phyloP scores from a whole-genome alignment of 2,797 vertebrate genomes.

The Myripristis murdjan region DNA sequence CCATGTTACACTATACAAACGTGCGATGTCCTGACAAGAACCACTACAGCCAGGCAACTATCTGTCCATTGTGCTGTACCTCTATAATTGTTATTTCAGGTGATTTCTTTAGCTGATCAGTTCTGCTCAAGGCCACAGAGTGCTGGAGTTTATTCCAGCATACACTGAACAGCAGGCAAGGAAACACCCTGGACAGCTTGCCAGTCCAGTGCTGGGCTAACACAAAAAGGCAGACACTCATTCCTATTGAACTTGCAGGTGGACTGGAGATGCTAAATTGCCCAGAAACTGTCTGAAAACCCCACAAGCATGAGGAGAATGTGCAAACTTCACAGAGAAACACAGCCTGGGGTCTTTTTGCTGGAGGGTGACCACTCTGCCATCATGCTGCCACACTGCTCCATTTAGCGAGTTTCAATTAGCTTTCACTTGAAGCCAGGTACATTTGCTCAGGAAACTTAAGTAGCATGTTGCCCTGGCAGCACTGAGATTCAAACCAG shows the following conservation, averaged over 20 bases:
- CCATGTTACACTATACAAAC: no score
- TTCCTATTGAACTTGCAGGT: constrained; percentile 2
- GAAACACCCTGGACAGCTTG: neutral
- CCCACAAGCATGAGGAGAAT: neutral
- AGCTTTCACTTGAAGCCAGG: neutral
- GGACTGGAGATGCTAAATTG: constrained; percentile 32
- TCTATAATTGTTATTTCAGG: no score
- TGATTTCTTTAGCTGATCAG: no score
- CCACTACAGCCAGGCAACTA: no score
- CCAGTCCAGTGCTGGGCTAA: constrained; percentile 3
- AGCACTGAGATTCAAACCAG: neutral
- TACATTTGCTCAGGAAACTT: neutral
- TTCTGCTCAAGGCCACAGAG: no score
- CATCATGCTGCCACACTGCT: neutral
- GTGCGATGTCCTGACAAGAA: no score
- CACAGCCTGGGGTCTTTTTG: neutral
- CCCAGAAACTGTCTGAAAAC: neutral
- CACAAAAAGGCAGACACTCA: neutral
- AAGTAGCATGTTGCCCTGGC: neutral
- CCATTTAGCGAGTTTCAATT: neutral
- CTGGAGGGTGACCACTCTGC: constrained; percentile 8
- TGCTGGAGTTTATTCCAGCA: no score
- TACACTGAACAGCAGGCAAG: no score
- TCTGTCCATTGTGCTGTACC: no score
- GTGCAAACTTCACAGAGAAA: no score